Percentiles rank a stretch among this genome's conserved stretches.
phyloP scores from a whole-genome alignment of 2,113 vertebrate species.

The Alligator sinensis region DNA sequence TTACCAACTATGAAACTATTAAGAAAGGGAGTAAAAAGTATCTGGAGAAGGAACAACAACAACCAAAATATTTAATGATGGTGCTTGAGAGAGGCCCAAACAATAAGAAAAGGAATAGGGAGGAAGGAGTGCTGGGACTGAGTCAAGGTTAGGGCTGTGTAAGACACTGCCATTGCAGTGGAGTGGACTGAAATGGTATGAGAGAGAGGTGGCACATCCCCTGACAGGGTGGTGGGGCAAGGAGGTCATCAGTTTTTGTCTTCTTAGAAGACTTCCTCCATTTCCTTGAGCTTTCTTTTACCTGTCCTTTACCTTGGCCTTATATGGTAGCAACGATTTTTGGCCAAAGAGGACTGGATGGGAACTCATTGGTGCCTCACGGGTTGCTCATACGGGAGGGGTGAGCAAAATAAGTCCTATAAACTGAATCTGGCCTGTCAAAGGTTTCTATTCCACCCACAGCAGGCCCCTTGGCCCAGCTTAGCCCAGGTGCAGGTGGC shows the following conservation, averaged over 20 bases:
- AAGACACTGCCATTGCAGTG: background rate
- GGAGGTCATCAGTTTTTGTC: background rate
- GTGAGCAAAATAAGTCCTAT: too few relatives aligned
- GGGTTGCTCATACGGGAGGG: too few relatives aligned
- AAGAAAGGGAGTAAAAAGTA: background rate
- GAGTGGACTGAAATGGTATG: background rate
- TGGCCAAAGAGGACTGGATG: background rate
- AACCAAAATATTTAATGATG: too few relatives aligned
- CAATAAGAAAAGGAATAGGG: background rate
- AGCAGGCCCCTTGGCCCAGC: too few relatives aligned
- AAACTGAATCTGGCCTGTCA: too few relatives aligned
- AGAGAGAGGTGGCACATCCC: background rate
- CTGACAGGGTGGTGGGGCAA: background rate
- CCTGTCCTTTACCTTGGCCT: background rate
- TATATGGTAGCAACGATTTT: background rate
- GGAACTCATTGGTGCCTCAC: background rate
- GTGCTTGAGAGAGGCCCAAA: background rate
- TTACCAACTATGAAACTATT: too few relatives aligned
- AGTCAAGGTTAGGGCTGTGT: background rate
- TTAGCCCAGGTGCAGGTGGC: too few relatives aligned
- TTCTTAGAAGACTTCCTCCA: background rate
- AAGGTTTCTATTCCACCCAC: too few relatives aligned
- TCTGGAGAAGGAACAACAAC: background rate
- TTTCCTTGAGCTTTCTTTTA: background rate
- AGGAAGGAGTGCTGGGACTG: background rate